Evolutionary conservation across 53 echinoderm and acorn worm genomes (phyloP).

Genomic region (Paelopatides confundens): DNA sequence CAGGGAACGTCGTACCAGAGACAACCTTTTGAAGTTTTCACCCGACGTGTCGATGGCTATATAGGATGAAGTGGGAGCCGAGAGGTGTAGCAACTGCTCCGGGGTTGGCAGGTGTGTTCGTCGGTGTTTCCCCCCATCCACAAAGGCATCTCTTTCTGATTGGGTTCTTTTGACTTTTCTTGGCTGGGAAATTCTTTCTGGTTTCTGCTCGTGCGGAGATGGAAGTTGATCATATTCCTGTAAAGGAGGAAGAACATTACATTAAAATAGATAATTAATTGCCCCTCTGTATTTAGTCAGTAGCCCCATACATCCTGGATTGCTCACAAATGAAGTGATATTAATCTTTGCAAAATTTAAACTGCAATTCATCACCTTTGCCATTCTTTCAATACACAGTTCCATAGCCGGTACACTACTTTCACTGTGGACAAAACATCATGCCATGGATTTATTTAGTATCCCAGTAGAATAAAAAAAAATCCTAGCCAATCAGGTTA

Average conservation of each 20-base stretch:
- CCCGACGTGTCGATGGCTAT: slow-evolving; percentile 88
- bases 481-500: too few species aligned
- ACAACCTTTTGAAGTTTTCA: slow-evolving; percentile 86
- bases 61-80: slow-evolving; percentile 70
- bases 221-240: slow-evolving; percentile 57
- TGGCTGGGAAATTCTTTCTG: slow-evolving; percentile 55
- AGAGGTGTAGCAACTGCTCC: slow-evolving; percentile 82
- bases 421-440: too few species aligned
- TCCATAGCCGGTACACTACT: too few species aligned
- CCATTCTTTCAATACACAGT: too few species aligned
- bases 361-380: too few species aligned
- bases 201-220: slow-evolving; percentile 63
- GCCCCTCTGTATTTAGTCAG: too few species aligned
- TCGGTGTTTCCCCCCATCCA: slow-evolving; percentile 66
- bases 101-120: slow-evolving; percentile 92
- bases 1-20: slow-evolving; percentile 81
- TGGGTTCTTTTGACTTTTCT: slow-evolving; percentile 70
- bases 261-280: too few species aligned
- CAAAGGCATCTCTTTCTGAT: slow-evolving; percentile 83
- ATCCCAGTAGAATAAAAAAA: too few species aligned
- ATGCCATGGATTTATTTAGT: too few species aligned
- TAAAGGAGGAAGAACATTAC: background rate
- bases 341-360: too few species aligned
- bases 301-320: too few species aligned
- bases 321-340: too few species aligned